phyloP scores from a whole-genome alignment of 2,888 invertebrate genomes.

The Tromatobia lineatoria region DNA sequence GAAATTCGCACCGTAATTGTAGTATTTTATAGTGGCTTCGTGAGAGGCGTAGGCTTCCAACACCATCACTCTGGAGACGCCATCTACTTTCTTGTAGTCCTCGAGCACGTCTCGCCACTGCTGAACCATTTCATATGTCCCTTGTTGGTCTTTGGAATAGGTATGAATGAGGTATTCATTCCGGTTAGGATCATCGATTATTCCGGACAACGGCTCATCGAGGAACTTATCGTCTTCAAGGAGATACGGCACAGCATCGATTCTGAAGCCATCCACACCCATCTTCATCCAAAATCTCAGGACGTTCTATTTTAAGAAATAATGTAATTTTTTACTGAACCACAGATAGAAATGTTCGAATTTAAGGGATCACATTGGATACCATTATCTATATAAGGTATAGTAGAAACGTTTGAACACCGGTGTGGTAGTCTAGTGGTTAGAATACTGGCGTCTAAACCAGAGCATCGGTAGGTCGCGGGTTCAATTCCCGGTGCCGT shows the following conservation, averaged over 20 bases:
- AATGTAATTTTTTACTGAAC: neutral
- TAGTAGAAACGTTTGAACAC: neutral
- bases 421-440: too few relatives aligned
- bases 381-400: neutral
- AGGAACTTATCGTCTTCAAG: constrained; percentile 84
- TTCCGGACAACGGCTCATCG: constrained; percentile 87
- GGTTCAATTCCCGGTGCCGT: too few relatives aligned
- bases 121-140: constrained; percentile 87
- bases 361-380: neutral
- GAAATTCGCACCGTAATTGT: constrained; percentile 88
- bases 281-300: constrained; percentile 91
- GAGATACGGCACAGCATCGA: constrained; percentile 89
- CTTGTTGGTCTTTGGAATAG: constrained; percentile 88
- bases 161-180: constrained; percentile 87
- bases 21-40: constrained; percentile 88
- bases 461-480: too few relatives aligned
- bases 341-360: neutral
- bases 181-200: constrained; percentile 85
- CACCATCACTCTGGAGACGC: constrained; percentile 83
- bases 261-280: constrained; percentile 92
- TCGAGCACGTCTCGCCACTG: constrained; percentile 87
- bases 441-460: too few relatives aligned
- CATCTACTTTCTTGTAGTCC: constrained; percentile 79
- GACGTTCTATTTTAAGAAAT: constrained; percentile 85
- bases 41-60: constrained; percentile 88